Evolutionary conservation across 2,113 vertebrate genomes (phyloP).

Genomic region (Noturus placidus): DNA sequence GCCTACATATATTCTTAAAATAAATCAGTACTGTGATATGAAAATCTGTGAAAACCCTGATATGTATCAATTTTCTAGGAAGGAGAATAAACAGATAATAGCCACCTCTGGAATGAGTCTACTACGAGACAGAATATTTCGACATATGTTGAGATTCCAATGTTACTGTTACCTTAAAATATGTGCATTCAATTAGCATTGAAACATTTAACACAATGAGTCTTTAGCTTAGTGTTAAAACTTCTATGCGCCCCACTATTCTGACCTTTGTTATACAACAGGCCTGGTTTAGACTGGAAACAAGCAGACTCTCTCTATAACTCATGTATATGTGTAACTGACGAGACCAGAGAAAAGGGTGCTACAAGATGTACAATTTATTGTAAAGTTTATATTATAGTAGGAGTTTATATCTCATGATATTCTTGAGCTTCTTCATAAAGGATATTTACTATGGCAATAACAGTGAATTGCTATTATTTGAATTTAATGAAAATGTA

Average conservation of each 20-base stretch:
- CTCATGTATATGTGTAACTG: not conserved
- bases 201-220: not conserved
- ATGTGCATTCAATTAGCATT: not conserved
- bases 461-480: not conserved
- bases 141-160: not conserved
- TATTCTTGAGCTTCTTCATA: not conserved
- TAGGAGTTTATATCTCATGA: not conserved
- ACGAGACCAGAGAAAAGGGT: not conserved
- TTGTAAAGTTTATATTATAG: not conserved
- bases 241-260: not conserved
- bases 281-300: not conserved
- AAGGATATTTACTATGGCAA: not conserved
- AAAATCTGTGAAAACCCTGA: not conserved
- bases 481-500: constrained; percentile 17
- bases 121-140: not conserved
- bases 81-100: not conserved
- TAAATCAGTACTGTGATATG: not conserved
- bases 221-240: no score
- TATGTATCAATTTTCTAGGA: not conserved
- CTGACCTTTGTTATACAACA: constrained; percentile 15
- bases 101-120: not conserved
- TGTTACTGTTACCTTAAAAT: not conserved
- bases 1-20: not conserved
- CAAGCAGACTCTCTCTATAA: not conserved
- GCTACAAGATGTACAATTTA: not conserved